Base-by-base conservation (phyloP, 1,140 invertebrate species). In the Physella acuta region DNA sequence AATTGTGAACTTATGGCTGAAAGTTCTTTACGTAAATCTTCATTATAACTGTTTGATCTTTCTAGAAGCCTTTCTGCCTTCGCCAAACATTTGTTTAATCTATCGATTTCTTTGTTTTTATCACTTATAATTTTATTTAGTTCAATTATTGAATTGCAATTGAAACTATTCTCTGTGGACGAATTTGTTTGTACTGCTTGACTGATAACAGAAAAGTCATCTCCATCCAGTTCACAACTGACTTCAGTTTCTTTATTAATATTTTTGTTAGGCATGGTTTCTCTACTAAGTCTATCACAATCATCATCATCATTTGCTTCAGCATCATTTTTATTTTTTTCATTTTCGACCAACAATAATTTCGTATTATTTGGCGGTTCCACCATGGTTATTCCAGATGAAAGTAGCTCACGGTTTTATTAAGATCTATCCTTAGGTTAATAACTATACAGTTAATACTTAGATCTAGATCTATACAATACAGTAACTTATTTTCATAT, bases 21-120 rank as follows among this genome's bases (percentile, higher is more conserved):
- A 2, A 63, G 24, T 63, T 63, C 61, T 26, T 52, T 49, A 30
- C 61, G 8, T n/a, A 63, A 39, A 63, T 63, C 61, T 28, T 63
- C 61, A 51, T 63, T 63, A 33, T 63, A 63, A 4, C 30, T 44
- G 26, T 63, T 49, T 3, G 49, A n/a, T 51, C 30, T 63, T n/a
- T 63, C 49, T 16, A 51, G 28, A 14, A 51, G 26, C 49, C 61
- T 49, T 37, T 63, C 61, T 39, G 36, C 24, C 24, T 52, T 49
- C 26, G 26, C 26, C 4, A 34, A 3, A 2, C 11, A 5, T 24
- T 52, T 63, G 28, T 11, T 52, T 24, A 63, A 24, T 14, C 51
- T 30, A 26, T 63, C 26, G 26, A 63, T 63, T 63, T 63, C 49
- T 31, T 26, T 14, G 30, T 63, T 33, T 24, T 60, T 60, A 3